These are phyloP conservation scores for Nysson spinosus DNA, from an alignment of 2,888 invertebrate genomes.

Conservation along the genomic window DNA sequence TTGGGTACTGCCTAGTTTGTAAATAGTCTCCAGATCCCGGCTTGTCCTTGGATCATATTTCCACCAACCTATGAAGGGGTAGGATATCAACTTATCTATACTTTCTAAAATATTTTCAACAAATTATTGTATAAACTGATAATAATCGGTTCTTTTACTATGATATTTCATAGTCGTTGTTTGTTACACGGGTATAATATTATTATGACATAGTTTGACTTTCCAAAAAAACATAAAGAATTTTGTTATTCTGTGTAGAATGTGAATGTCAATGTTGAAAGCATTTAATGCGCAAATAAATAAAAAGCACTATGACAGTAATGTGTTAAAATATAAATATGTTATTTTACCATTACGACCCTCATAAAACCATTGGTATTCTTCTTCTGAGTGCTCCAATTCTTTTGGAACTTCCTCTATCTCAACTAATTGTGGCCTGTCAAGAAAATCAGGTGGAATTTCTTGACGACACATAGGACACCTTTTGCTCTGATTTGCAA, in stretches of 20 bases:
- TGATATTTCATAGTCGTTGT: no score
- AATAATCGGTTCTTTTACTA: neutral
- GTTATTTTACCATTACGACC: slow-evolving; percentile 88
- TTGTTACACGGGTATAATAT: no score
- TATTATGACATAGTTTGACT: no score
- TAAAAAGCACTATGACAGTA: neutral
- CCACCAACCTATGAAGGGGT: slow-evolving; percentile 83
- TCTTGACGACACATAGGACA: slow-evolving; percentile 96
- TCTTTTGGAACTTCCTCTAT: slow-evolving; percentile 78
- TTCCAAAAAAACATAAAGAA: no score
- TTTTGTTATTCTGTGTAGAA: no score
- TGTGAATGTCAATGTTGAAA: no score
- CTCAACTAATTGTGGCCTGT: slow-evolving; percentile 88
- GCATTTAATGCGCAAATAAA: neutral
- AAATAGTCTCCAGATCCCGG: slow-evolving; percentile 82
- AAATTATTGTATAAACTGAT: neutral
- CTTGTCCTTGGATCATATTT: slow-evolving; percentile 84
- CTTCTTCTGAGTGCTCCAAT: slow-evolving; percentile 80
- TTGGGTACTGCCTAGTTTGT: slow-evolving; percentile 77
- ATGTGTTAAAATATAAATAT: slow-evolving; percentile 40
- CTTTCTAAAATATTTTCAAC: slow-evolving; percentile 19
- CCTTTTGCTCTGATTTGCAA: slow-evolving; percentile 89
- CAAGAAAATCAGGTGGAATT: slow-evolving; percentile 92
- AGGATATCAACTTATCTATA: slow-evolving; percentile 49
- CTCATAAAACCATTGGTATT: slow-evolving; percentile 97